Evolutionary conservation across 2,113 vertebrate genomes (phyloP), one percentile per base, ranked within the genome.

Genomic region (Rhadina sibilatrix): DNA sequence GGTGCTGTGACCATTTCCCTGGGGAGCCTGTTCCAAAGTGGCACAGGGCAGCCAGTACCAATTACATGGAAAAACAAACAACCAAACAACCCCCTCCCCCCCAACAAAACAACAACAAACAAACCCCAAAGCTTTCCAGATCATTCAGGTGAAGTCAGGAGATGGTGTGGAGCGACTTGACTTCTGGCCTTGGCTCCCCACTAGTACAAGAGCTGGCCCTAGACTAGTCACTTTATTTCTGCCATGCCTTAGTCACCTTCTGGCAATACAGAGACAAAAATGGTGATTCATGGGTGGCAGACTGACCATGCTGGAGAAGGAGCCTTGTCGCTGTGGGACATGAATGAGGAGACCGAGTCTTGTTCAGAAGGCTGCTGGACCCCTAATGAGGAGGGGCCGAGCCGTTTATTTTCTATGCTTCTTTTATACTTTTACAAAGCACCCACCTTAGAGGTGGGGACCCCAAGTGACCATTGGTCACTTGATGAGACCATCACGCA

Each of bases 11-110:
- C 22, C 27, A 33, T 33, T 44, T 50, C 12, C 27, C 37, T 37
- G 12, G 15, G 33, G 27, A 59, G 10, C 12, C 28, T 33, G 10
- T 59, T 81, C 40, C 37, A 64, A 57, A 81, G n/a, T 17, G 33
- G 12, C 5, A 60, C 8, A 81, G 47, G 22, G 8, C 10, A 37
- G 28, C 1, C 6, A 46, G 14, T 68, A 49, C 6, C 15, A 66
- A 53, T 25, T 46, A 60, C 19, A 46, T 1, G 2, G 6, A 6
- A 5, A 1, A 3, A n/a, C n/a, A n/a, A n/a, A n/a, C n/a, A n/a
- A n/a, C n/a, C n/a, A n/a, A n/a, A n/a, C n/a, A n/a, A n/a, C n/a
- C n/a, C n/a, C n/a, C n/a, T n/a, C n/a, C n/a, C n/a, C n/a, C n/a
- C n/a, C 9, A 12, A 38, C 52, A 25, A 3, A 25, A 38, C 37